Evolutionary conservation across 23 tunicate species (phyloP).

Genomic region (Ascidia mentula): DNA sequence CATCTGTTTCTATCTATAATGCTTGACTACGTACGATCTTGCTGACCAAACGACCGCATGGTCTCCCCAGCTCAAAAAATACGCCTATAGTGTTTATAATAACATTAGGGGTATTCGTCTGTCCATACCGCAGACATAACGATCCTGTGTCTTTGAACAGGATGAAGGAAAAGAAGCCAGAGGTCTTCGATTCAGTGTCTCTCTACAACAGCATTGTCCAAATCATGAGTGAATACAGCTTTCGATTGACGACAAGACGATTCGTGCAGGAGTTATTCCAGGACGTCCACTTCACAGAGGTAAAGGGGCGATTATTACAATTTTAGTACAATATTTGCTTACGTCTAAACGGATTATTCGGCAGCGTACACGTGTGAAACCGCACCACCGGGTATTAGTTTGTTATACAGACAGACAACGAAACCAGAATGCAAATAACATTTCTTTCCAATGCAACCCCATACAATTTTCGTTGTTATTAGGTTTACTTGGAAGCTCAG

Average conservation of each 20-base stretch:
- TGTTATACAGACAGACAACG: background rate
- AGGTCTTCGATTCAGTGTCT: conserved; percentile 59
- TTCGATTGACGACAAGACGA: conserved; percentile 64
- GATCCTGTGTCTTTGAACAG: background rate
- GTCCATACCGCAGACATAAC: background rate
- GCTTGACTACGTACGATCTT: too few species aligned
- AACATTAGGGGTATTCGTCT: background rate
- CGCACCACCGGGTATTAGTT: background rate
- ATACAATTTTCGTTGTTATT: background rate
- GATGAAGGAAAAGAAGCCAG: conserved; percentile 76
- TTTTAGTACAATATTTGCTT: background rate
- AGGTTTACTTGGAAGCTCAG: conserved; percentile 38
- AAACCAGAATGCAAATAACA: background rate
- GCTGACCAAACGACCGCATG: too few species aligned
- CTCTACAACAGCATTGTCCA: conserved; percentile 60
- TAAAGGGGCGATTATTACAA: background rate
- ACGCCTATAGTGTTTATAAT: background rate
- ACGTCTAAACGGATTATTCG: too few species aligned
- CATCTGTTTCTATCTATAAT: too few species aligned
- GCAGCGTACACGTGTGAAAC: background rate
- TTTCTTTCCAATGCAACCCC: background rate
- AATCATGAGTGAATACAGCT: conserved; percentile 73
- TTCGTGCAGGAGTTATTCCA: conserved; percentile 93
- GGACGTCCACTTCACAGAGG: conserved; percentile 74
- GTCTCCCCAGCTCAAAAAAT: too few species aligned